These are phyloP conservation scores for Epinephelus fuscoguttatus DNA, from an alignment of 2,113 vertebrate genomes.

Conservation along the genomic window DNA sequence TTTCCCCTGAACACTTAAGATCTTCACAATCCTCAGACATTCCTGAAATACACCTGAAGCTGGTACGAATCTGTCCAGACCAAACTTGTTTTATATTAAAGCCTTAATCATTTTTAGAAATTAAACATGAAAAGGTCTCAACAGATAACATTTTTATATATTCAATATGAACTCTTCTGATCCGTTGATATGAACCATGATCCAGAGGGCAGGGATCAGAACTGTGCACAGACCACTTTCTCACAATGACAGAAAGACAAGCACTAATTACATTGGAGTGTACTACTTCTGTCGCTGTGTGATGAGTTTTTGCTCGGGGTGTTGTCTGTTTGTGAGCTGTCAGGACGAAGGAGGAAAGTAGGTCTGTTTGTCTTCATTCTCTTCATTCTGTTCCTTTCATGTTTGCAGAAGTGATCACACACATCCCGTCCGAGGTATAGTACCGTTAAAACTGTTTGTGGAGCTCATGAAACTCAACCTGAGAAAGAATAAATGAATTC, in stretches of 20 bases:
- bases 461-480: not conserved
- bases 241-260: not conserved
- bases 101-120: not conserved
- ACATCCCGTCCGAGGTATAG: not conserved
- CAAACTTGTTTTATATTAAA: no score
- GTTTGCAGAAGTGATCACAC: conserved; percentile 14
- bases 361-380: conserved; percentile 30
- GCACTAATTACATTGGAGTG: not conserved
- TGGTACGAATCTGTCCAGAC: no score
- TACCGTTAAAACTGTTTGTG: not conserved
- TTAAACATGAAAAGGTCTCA: not conserved
- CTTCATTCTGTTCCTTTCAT: conserved; percentile 1
- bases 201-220: not conserved
- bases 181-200: not conserved
- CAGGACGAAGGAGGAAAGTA: not conserved
- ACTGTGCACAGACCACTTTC: not conserved
- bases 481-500: not conserved
- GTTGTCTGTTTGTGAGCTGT: conserved; percentile 32
- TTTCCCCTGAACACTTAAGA: no score
- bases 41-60: not conserved
- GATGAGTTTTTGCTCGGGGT: conserved; percentile 28
- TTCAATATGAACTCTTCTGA: not conserved
- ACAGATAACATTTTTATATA: not conserved
- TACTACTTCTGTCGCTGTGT: not conserved
- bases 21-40: not conserved